Conservation (phyloP, 2,888 invertebrate species). For the Caenorhabditis virilis region DNA sequence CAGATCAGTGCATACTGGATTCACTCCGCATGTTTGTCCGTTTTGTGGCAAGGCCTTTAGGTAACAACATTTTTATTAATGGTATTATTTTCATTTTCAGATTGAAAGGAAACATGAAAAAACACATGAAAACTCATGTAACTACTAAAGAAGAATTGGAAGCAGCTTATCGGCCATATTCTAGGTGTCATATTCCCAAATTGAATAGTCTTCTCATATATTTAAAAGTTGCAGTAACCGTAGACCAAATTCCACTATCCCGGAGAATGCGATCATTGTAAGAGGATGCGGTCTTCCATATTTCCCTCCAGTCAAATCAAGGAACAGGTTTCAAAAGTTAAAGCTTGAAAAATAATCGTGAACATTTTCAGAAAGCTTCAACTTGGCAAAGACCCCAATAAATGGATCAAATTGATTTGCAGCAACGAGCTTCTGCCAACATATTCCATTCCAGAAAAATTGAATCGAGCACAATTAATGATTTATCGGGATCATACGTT, state of each 20-base stretch:
- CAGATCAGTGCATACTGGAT: slow-evolving; percentile 34
- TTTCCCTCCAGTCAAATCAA: slow-evolving; percentile 1
- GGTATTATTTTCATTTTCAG: too few species aligned
- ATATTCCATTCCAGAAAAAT: slow-evolving; percentile 10
- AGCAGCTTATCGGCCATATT: slow-evolving; percentile 30
- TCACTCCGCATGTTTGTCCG: slow-evolving; percentile 26
- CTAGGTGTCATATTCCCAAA: slow-evolving; percentile 8
- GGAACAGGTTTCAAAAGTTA: background rate
- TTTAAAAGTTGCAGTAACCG: slow-evolving; percentile 12
- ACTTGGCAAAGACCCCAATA: slow-evolving; percentile 22
- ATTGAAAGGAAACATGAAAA: slow-evolving; percentile 38
- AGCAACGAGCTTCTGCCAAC: slow-evolving; percentile 18
- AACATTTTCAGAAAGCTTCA: slow-evolving; percentile 11
- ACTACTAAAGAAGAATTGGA: slow-evolving; percentile 26
- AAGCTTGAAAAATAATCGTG: background rate
- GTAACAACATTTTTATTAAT: too few species aligned
- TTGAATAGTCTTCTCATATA: background rate
- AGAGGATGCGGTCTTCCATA: slow-evolving; percentile 20
- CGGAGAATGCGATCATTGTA: slow-evolving; percentile 29
- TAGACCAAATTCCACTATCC: slow-evolving; percentile 3
- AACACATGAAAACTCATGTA: slow-evolving; percentile 32
- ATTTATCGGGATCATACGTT: background rate
- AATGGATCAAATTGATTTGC: slow-evolving; percentile 19
- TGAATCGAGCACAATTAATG: slow-evolving; percentile 2
- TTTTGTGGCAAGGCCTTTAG: slow-evolving; percentile 34